Percentiles rank a stretch among this genome's conserved stretches.
Evolutionary conservation across 2,113 vertebrate species (phyloP).

Genomic region (Malurus cyaneus): DNA sequence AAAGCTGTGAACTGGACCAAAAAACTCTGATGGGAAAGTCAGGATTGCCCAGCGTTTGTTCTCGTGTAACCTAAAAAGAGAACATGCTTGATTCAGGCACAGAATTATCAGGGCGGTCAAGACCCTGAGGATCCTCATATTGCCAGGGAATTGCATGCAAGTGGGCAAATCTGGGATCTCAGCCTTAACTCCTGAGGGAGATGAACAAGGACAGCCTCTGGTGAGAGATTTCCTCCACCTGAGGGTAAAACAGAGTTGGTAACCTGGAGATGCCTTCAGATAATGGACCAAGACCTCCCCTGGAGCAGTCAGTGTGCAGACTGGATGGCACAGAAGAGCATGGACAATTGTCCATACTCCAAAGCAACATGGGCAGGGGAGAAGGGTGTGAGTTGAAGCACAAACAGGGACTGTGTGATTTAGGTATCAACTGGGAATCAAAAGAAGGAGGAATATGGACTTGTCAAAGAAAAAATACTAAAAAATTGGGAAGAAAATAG

Average conservation of each 20-base stretch:
- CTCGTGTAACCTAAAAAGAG: background rate
- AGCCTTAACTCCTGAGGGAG: background rate
- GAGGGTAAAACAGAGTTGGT: background rate
- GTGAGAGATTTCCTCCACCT: background rate
- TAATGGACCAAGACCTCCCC: background rate
- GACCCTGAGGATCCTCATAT: background rate
- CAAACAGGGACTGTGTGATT: background rate
- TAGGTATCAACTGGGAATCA: background rate
- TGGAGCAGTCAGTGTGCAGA: background rate
- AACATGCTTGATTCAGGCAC: background rate
- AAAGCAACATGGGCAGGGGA: background rate
- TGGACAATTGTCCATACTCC: fast-evolving
- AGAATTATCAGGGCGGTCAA: background rate
- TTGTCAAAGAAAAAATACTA: background rate
- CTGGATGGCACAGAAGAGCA: background rate
- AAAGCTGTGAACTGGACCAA: background rate
- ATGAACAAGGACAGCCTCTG: background rate
- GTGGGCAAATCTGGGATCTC: background rate
- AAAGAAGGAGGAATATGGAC: background rate
- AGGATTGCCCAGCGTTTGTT: background rate
- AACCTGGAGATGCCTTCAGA: background rate
- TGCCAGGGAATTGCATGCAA: background rate
- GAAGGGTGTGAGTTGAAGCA: background rate
- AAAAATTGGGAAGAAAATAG: background rate
- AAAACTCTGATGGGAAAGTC: background rate